These are phyloP conservation scores for Yponomeuta cagnagella DNA, from an alignment of 2,888 invertebrate genomes.

Conservation along the genomic window DNA sequence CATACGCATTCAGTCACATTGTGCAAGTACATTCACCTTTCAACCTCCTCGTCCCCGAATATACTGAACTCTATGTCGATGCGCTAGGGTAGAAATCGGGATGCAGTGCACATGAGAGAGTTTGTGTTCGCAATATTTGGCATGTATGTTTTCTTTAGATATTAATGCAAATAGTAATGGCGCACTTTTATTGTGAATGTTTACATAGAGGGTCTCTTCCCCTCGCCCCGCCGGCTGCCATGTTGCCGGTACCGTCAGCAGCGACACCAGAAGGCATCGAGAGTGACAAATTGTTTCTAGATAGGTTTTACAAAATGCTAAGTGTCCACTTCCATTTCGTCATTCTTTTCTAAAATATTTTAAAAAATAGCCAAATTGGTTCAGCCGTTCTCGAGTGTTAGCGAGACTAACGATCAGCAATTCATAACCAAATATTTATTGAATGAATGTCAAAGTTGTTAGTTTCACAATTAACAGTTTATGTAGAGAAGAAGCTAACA, in stretches of 20 bases:
- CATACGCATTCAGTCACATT: constrained; percentile 52
- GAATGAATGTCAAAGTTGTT: no score
- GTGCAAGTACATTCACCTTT: constrained; percentile 49
- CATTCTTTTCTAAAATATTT: no score
- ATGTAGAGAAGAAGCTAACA: no score
- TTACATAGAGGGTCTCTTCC: constrained; percentile 65
- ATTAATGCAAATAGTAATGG: constrained; percentile 76
- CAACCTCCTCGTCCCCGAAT: constrained; percentile 21
- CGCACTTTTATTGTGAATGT: constrained; percentile 72
- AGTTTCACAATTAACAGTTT: no score
- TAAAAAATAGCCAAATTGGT: no score
- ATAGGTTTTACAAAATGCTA: no score
- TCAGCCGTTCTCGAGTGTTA: no score
- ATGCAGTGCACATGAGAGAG: constrained; percentile 23
- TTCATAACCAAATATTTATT: no score
- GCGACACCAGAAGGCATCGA: constrained; percentile 17
- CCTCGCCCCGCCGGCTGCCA: constrained; percentile 50
- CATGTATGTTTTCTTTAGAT: constrained; percentile 75
- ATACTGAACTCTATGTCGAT: constrained; percentile 21
- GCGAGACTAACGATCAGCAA: no score
- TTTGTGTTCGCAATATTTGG: constrained; percentile 61
- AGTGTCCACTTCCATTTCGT: no score
- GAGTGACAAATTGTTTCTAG: no score
- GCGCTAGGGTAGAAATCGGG: constrained; percentile 30
- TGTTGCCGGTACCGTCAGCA: constrained; percentile 63